Percentiles rank a stretch among this genome's conserved stretches.
Evolutionary conservation across 2,113 vertebrate species (phyloP).

Genomic region (Indicator maculatus): DNA sequence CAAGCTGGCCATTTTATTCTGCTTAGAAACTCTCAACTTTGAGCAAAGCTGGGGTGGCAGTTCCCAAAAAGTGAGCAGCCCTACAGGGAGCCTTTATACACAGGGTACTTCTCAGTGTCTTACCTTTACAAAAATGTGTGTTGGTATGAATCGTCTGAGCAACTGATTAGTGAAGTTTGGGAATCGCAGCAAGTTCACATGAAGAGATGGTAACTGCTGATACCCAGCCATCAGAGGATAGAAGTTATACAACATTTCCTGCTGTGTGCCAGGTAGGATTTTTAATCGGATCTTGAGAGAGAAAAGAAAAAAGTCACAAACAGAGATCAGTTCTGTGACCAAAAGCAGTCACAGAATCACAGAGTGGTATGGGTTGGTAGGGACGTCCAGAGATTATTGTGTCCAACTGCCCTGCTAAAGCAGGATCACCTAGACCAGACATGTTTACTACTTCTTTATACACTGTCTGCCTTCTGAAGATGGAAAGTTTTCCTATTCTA

Average conservation of each 20-base stretch:
- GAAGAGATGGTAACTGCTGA: conserved; percentile 91
- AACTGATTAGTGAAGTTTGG: conserved; percentile 82
- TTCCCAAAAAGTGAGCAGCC: background rate
- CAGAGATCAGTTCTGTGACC: background rate
- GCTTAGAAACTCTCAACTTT: background rate
- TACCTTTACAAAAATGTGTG: conserved; percentile 97
- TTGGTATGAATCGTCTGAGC: conserved; percentile 90
- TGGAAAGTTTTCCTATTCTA: background rate
- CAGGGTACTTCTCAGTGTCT: background rate
- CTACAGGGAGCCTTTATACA: background rate
- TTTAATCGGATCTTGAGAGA: conserved; percentile 86
- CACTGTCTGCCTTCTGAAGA: background rate
- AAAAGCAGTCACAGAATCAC: background rate
- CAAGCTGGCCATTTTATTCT: background rate
- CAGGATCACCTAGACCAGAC: too few relatives aligned
- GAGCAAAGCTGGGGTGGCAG: background rate
- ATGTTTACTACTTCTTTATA: background rate
- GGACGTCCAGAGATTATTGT: too few relatives aligned
- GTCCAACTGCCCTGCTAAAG: too few relatives aligned
- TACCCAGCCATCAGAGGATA: conserved; percentile 97
- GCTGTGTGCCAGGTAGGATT: conserved; percentile 89
- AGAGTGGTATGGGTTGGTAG: too few relatives aligned
- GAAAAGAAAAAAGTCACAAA: background rate
- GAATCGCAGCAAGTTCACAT: conserved; percentile 85
- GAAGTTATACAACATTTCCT: conserved; percentile 96